Evolutionary conservation across 2,113 vertebrate genomes (phyloP).

Genomic region (Helogale parvula): DNA sequence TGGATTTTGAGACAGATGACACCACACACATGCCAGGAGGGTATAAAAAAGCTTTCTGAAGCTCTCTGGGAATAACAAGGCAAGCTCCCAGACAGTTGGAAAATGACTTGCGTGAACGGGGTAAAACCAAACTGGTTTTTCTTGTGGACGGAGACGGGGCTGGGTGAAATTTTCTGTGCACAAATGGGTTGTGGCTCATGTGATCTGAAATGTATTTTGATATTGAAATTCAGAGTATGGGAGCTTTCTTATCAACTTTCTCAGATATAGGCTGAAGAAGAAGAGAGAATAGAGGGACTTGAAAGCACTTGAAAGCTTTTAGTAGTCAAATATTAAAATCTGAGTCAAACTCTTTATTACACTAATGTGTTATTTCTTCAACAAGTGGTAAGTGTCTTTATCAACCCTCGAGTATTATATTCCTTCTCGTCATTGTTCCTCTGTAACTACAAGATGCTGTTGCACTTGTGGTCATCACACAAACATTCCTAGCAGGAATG

Average conservation of each 20-base stretch:
- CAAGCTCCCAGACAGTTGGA: background rate
- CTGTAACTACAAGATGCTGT: background rate
- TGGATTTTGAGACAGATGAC: background rate
- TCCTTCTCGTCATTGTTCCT: background rate
- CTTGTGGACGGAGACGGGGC: background rate
- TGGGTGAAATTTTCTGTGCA: background rate
- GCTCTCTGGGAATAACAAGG: background rate
- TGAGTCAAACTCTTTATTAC: background rate
- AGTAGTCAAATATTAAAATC: background rate
- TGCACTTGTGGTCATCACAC: background rate
- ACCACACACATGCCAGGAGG: background rate
- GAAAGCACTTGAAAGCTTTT: background rate
- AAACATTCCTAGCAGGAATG: background rate
- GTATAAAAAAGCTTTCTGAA: background rate
- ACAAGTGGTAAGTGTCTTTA: background rate
- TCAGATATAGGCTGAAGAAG: background rate
- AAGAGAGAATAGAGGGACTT: background rate
- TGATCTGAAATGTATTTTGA: background rate
- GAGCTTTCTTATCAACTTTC: background rate
- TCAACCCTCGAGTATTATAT: background rate
- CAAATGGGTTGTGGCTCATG: background rate
- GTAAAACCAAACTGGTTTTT: background rate
- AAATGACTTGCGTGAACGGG: background rate
- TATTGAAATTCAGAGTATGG: background rate
- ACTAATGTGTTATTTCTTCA: background rate